These are phyloP conservation scores for Panurus biarmicus DNA, from an alignment of 2,113 vertebrate species.

Conservation along the genomic window DNA sequence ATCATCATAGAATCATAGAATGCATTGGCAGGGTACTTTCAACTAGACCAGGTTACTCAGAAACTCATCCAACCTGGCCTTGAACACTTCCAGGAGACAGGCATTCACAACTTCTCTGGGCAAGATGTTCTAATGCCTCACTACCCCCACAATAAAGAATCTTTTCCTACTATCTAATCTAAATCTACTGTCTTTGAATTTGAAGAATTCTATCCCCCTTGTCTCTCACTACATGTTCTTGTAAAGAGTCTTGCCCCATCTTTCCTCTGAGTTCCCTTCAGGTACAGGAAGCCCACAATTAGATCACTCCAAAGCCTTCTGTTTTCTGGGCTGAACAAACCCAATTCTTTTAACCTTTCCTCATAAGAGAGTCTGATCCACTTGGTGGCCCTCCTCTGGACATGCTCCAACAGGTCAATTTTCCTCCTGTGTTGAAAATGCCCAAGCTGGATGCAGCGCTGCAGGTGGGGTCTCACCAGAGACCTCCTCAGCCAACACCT, in stretches of 20 bases:
- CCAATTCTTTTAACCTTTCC: not conserved
- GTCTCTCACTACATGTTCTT: not conserved
- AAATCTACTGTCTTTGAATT: not conserved
- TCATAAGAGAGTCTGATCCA: not conserved
- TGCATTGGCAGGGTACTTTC: not conserved
- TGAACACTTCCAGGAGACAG: not conserved
- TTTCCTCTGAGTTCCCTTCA: not conserved
- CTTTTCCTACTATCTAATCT: not conserved
- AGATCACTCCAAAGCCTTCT: not conserved
- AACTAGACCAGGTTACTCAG: not conserved
- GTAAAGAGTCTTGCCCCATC: too few relatives aligned
- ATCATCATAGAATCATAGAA: not conserved
- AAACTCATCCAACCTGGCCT: not conserved
- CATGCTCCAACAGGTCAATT: not conserved
- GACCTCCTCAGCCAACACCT: not conserved
- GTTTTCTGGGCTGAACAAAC: not conserved
- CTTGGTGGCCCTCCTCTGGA: not conserved
- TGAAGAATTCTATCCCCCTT: not conserved
- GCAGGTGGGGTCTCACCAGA: not conserved
- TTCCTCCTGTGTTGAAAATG: not conserved
- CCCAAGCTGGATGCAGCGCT: not conserved
- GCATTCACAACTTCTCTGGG: not conserved
- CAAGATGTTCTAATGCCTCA: not conserved
- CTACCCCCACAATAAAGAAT: not conserved
- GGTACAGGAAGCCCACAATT: not conserved